Base-by-base conservation (phyloP, 2,797 vertebrate genomes). In the Labeo calbasu region DNA sequence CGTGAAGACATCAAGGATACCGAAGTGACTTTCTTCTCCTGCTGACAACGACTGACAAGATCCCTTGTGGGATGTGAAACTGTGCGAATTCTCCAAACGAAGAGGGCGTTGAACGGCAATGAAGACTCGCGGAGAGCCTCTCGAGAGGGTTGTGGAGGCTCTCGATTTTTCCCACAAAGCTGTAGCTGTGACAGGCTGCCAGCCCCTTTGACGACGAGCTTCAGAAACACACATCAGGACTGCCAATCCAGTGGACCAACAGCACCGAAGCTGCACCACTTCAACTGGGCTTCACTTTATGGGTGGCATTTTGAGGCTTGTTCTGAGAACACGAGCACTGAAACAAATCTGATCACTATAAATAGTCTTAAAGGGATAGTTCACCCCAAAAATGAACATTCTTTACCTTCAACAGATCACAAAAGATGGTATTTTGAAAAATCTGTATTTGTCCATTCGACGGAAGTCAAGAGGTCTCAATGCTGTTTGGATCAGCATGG, bases 41-140 rank as follows among this genome's bases (percentile, higher is more conserved):
- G 78, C 57, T 40, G 83, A 79, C 76, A 78, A 71, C n/a, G 51
- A 78, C 13, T 84, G 87, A 84, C 71, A 78, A 78, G 82, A 80
- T 86, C 79, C 78, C 87, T 80, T 73, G 84, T 55, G 84, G 81
- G 81, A 79, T 11, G 70, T 72, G 81, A 85, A 85, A 81, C 75
- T 82, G 53, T 68, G 83, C 1, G 71, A 69, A 55, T 70, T 84
- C 78, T 79, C 50, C 63, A 79, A 80, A 57, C 17, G 11, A 28
- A 75, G 81, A 68, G 36, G 59, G 79, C 2, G 69, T 78, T 4
- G 77, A 78, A 59, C n/a, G 48, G 51, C 78, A 28, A 19, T 61
- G 57, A 76, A 78, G 63, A 75, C 36, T 78, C 82, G 15, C 8
- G 7, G 65, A 81, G 71, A 82, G 55, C 36, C 82, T 85, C 40